These are phyloP conservation scores for Mola mola DNA, from an alignment of 2,113 vertebrate genomes.

Conservation along the genomic window DNA sequence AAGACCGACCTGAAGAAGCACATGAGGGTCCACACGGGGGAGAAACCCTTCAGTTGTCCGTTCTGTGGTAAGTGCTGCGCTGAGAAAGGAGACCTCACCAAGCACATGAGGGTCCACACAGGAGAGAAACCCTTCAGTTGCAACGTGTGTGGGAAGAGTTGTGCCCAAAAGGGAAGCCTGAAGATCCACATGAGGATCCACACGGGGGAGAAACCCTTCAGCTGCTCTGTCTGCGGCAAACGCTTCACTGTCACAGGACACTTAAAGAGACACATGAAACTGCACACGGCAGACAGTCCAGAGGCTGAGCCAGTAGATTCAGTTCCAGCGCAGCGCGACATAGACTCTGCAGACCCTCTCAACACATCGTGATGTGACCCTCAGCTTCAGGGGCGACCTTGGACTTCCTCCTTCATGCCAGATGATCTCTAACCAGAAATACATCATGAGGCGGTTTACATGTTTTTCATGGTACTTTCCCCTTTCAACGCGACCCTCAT, in stretches of 20 bases:
- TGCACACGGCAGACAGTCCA: neutral
- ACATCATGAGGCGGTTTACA: no score
- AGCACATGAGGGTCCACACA: conserved; percentile 40
- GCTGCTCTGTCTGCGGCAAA: conserved; percentile 15
- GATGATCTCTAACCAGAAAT: no score
- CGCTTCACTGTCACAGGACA: conserved; percentile 34
- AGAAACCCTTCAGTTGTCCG: conserved; percentile 27
- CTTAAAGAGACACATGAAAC: conserved; percentile 46
- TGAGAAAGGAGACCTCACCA: conserved; percentile 41
- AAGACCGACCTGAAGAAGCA: conserved; percentile 37
- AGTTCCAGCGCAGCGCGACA: no score
- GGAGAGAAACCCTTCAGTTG: conserved; percentile 47
- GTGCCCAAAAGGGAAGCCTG: conserved; percentile 35
- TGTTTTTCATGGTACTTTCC: no score
- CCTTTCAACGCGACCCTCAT: no score
- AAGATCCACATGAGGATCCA: conserved; percentile 48
- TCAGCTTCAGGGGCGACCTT: no score
- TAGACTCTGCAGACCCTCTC: neutral
- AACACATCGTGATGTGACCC: neutral
- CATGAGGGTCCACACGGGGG: conserved; percentile 38
- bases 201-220: no score
- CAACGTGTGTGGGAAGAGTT: conserved; percentile 25
- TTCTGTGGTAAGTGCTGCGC: conserved; percentile 32
- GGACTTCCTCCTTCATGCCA: no score
- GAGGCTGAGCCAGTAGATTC: neutral